Conservation (phyloP, 2,797 vertebrate species). For the Rhynchotus rufescens region DNA sequence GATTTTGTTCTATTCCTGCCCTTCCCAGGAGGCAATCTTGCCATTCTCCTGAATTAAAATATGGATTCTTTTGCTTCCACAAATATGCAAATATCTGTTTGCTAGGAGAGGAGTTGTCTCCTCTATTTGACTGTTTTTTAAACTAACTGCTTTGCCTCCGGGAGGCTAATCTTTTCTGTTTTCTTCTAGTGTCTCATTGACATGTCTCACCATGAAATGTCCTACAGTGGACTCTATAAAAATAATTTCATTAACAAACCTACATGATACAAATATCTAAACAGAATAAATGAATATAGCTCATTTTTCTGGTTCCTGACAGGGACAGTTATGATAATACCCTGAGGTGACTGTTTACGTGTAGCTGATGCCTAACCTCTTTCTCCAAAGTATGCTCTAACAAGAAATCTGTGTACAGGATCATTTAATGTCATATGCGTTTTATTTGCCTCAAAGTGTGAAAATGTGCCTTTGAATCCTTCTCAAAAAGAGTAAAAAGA, state of each 20-base stretch:
- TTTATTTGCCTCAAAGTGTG: neutral
- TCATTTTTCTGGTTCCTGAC: neutral
- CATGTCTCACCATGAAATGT: neutral
- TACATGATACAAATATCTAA: neutral
- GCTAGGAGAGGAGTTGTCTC: neutral
- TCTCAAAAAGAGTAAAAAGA: neutral
- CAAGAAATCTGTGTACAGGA: neutral
- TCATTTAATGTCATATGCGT: neutral
- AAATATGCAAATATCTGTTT: neutral
- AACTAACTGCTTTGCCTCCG: neutral
- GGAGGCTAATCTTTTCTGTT: neutral
- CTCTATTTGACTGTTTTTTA: neutral
- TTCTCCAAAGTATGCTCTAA: neutral
- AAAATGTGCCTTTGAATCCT: neutral
- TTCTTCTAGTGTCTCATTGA: neutral
- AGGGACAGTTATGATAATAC: neutral
- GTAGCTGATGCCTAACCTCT: neutral
- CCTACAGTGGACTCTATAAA: neutral
- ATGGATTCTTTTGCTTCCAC: neutral
- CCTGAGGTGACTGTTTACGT: neutral
- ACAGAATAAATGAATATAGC: neutral
- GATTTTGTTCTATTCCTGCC: neutral
- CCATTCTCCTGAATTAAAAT: neutral
- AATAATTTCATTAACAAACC: neutral
- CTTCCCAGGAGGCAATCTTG: neutral